A percentile compares a stretch with the other conserved stretches of the same genome.
Evolutionary conservation across 2,113 vertebrate genomes (phyloP).

Genomic region (Rhinolophus sinicus): DNA sequence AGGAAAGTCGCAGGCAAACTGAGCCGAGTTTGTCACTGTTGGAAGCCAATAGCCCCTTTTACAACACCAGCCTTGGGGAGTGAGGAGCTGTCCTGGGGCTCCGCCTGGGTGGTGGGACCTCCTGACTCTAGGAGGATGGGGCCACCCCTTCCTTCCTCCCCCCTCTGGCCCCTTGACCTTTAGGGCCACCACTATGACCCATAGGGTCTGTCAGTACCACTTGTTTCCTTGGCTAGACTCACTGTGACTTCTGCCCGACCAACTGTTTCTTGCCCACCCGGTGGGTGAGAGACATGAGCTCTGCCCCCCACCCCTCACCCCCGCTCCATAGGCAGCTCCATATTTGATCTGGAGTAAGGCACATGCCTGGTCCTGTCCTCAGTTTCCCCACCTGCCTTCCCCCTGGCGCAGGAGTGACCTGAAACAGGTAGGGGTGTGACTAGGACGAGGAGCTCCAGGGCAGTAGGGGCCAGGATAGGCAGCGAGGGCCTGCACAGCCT

Average conservation of each 20-base stretch:
- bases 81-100: background rate
- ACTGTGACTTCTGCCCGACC: background rate
- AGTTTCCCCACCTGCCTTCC: background rate
- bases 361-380: background rate
- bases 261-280: background rate
- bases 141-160: background rate
- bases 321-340: rapidly evolving
- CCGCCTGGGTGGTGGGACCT: background rate
- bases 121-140: background rate
- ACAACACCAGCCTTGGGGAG: background rate
- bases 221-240: background rate
- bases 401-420: background rate
- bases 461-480: background rate
- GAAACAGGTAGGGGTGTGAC: background rate
- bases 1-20: background rate
- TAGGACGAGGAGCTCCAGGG: background rate
- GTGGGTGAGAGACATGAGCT: too few species aligned
- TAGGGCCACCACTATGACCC: background rate
- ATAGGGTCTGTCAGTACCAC: background rate
- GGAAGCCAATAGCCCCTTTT: background rate
- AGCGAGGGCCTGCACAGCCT: too few species aligned
- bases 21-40: background rate
- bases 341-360: background rate
- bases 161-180: background rate
- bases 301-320: too few species aligned